Base-by-base conservation (phyloP, 2,888 invertebrate genomes). In the Neria commutata region DNA sequence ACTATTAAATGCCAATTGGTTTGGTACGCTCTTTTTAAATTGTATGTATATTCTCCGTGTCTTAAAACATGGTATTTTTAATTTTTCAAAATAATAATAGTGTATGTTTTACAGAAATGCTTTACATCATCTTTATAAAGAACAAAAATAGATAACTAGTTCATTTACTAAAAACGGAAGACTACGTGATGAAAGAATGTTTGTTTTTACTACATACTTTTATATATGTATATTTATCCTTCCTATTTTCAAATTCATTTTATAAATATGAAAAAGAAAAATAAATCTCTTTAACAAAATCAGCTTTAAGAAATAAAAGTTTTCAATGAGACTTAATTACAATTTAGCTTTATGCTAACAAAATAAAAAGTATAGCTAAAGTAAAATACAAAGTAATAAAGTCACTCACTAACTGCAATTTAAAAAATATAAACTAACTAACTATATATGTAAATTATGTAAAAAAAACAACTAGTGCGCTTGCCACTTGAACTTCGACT, bases 401-500 rank as follows among this genome's bases (percentile, higher is more conserved):
- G 50, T 42, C 47, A 34, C 29, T 8, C 29, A 29, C 29, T 29
- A 29, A 29, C 5, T 11, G 29, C 11, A 29, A 29, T 29, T 29
- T 29, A 8, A 8, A 29, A 29, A 37, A 37, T 37, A 37, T 6
- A 10, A 37, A 37, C 37, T 37, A 37, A 37, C 37, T 37, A 37
- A 14, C 54, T 58, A 64, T 46, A 60, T 61, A 19, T 52, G 48
- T 37, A 62, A 62, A 57, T 58, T 48, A 54, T 62, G 24, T n/a
- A 17, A 21, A 57, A 62, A 57, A 52, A 63, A 65, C 63, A 62
- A 76, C 75, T 80, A 80, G 82, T 85, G 86, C 63, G 91, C 93
- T 84, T 95, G 95, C 95, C 95, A 95, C 84, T 93, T 93, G 84
- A 95, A 95, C 84, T 94, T 93, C 67, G 88, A 89, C 81, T 92